These are phyloP conservation scores for Drosophila anomelani DNA, from an alignment of 2,888 invertebrate species.

Conservation along the genomic window DNA sequence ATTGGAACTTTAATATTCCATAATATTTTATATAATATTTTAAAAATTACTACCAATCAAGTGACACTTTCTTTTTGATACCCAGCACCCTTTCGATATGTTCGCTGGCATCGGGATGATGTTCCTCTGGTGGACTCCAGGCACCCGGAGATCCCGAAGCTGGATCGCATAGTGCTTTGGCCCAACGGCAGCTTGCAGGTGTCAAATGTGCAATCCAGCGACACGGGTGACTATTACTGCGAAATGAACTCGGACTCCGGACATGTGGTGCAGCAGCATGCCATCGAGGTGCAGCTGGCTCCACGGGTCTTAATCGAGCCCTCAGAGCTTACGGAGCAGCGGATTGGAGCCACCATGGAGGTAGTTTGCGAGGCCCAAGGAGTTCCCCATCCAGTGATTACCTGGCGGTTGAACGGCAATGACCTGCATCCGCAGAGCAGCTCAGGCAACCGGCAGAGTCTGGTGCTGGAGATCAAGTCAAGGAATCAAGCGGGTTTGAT, in stretches of 20 bases:
- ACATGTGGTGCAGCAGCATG: slow-evolving; percentile 87
- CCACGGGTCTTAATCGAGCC: slow-evolving; percentile 89
- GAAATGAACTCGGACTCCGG: slow-evolving; percentile 83
- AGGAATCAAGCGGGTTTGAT: slow-evolving; percentile 89
- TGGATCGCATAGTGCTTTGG: slow-evolving; percentile 88
- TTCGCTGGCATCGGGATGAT: slow-evolving; percentile 90
- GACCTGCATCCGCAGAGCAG: slow-evolving; percentile 69
- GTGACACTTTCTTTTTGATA: background rate
- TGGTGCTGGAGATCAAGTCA: slow-evolving; percentile 85
- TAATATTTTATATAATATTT: background rate
- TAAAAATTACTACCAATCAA: background rate
- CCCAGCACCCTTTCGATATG: slow-evolving; percentile 87
- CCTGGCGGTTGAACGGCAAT: slow-evolving; percentile 86
- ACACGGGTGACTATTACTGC: slow-evolving; percentile 86
- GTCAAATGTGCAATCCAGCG: slow-evolving; percentile 85
- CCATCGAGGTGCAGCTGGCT: slow-evolving; percentile 91
- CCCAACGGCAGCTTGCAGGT: slow-evolving; percentile 90
- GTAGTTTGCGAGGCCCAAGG: slow-evolving; percentile 90
- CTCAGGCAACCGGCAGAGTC: slow-evolving; percentile 80
- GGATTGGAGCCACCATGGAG: slow-evolving; percentile 90
- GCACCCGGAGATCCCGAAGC: slow-evolving; percentile 85
- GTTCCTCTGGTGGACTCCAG: slow-evolving; percentile 88
- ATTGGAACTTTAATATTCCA: background rate
- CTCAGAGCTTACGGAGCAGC: slow-evolving; percentile 89
- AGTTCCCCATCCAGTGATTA: slow-evolving; percentile 89